Evolutionary conservation across 2,888 invertebrate species (phyloP), one percentile per base, ranked within the genome.

Genomic region (Blastobasis adustella): DNA sequence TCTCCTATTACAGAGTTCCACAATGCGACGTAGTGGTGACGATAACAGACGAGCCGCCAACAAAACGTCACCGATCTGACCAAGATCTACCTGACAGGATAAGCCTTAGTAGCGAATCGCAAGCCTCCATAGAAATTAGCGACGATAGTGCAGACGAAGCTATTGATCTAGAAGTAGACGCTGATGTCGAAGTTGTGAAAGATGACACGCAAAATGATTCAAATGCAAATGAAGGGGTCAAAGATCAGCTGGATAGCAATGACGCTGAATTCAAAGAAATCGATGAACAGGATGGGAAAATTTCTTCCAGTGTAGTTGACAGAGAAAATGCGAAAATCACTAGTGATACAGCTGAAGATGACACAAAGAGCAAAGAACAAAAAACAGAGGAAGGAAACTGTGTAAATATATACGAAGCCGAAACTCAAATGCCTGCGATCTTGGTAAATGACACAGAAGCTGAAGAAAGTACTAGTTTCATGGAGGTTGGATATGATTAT

Each of bases 61-160:
- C 46, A 9, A 87, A 87, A 55, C 79, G 66, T 49, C 58, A 63
- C 5, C 73, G 81, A 5, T 39, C 76, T 23, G 68, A 66, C 37
- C 63, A 65, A 10, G 67, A 65, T n/a, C 54, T 58, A 2, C 23
- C 61, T 7, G 83, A 82, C 7, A 72, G 75, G 60, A 82, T 86
- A 46, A 82, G 81, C 51, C 57, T 86, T 8, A 83, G 82, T 55
- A 85, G 83, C 47, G 79, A 73, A 3, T 82, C 82, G 0, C 60
- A 57, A 1, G 58, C 55, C n/a, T 78, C 81, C 0, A 58, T 81
- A 5, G 75, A 77, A 57, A 71, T 73, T 36, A 68, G 71, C 23
- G 77, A 78, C n/a, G 73, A 70, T 43, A 69, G 75, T 2, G 72
- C 71, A 10, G 58, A 63, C 6, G 66, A 70, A 54, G 65, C 60